Evolutionary conservation across 2,888 invertebrate genomes (phyloP).

Genomic region (Cosmopolites sordidus): DNA sequence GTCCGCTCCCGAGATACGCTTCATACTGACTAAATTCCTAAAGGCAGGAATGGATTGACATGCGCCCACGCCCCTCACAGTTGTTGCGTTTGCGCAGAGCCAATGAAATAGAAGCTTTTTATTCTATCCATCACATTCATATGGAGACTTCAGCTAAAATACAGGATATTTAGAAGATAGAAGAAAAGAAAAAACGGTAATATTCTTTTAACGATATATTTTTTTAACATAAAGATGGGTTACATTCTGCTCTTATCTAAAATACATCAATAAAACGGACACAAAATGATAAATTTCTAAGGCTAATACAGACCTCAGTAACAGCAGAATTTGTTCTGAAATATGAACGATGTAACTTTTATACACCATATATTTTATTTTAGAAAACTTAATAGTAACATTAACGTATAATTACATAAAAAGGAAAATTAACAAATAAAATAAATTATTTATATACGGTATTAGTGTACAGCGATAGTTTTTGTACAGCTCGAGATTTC

Average conservation of each 20-base stretch:
- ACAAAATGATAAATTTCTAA: slow-evolving; percentile 34
- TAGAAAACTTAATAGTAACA: slow-evolving; percentile 1
- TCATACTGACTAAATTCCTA: too few species aligned
- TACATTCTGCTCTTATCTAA: slow-evolving; percentile 40
- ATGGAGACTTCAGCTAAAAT: too few species aligned
- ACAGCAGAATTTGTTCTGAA: slow-evolving; percentile 36
- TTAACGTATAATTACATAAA: slow-evolving; percentile 4
- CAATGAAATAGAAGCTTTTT: too few species aligned
- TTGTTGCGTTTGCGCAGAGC: too few species aligned
- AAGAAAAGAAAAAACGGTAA: not conserved
- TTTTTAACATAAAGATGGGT: slow-evolving; percentile 39
- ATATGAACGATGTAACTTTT: slow-evolving; percentile 31
- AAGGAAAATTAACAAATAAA: slow-evolving; percentile 5
- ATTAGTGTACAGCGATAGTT: slow-evolving; percentile 42
- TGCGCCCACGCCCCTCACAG: too few species aligned
- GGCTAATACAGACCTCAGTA: slow-evolving; percentile 37
- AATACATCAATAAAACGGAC: slow-evolving; percentile 40
- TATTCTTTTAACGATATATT: slow-evolving; percentile 40
- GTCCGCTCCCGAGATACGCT: too few species aligned
- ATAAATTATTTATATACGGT: slow-evolving; percentile 29
- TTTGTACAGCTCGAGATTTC: slow-evolving; percentile 41
- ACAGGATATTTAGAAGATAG: too few species aligned
- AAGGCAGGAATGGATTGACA: too few species aligned
- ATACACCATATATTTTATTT: slow-evolving; percentile 5
- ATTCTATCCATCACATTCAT: too few species aligned